Evolutionary conservation across 2,797 vertebrate species (phyloP).

Genomic region (Sphenodon punctatus): DNA sequence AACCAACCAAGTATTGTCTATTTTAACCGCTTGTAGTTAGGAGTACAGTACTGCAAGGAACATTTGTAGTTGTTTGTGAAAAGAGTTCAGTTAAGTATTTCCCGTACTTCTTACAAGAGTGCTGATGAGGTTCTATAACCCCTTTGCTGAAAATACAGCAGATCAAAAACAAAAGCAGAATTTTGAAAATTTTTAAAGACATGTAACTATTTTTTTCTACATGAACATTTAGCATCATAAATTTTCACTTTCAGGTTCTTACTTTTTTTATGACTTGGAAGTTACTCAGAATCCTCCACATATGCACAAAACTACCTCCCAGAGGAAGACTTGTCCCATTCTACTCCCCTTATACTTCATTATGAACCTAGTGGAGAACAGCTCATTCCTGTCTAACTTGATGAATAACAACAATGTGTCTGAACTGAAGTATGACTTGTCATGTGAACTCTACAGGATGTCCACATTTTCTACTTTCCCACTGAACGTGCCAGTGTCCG

Average conservation of each 20-base stretch:
- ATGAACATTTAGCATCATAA: background rate
- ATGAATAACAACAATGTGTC: conserved; percentile 78
- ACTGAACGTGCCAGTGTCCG: conserved; percentile 77
- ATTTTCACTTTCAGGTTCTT: conserved; percentile 47
- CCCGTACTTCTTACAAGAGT: background rate
- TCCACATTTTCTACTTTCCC: conserved; percentile 94
- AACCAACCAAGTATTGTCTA: too few relatives aligned
- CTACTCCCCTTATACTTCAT: conserved; percentile 34
- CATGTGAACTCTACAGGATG: conserved; percentile 92
- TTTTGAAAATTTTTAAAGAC: background rate
- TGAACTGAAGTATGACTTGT: conserved; percentile 90
- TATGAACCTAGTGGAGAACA: conserved; percentile 89
- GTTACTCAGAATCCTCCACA: conserved; percentile 45
- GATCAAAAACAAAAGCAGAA: background rate
- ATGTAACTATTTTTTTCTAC: background rate
- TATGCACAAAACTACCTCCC: conserved; percentile 87
- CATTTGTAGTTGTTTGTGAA: background rate
- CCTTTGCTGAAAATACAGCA: background rate
- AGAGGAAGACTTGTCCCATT: conserved; percentile 80
- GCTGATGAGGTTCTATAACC: background rate
- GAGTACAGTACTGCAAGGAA: background rate
- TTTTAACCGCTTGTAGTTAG: too few relatives aligned
- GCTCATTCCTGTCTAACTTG: conserved; percentile 77
- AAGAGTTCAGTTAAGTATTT: background rate
- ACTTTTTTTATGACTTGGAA: conserved; percentile 16